phyloP scores from a whole-genome alignment of 2,797 vertebrate species.

The Spinus pinus region DNA sequence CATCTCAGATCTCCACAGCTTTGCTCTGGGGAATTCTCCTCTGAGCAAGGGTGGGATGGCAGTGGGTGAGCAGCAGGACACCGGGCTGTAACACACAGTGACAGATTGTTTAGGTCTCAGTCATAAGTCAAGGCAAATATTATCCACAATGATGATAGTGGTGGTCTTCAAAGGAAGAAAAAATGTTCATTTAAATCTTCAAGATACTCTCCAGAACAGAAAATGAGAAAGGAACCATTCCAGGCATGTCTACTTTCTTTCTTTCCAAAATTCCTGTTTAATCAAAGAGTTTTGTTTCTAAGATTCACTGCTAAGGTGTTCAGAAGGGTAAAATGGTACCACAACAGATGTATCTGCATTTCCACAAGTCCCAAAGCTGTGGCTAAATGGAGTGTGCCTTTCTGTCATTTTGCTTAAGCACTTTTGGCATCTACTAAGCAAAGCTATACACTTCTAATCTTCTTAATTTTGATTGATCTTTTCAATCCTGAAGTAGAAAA shows the following conservation, averaged over 20 bases:
- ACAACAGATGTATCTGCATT: background rate
- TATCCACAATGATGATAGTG: background rate
- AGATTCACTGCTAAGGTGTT: background rate
- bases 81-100: rapidly evolving
- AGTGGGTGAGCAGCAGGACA: background rate
- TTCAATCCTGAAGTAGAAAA: conserved; percentile 30
- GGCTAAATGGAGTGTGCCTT: background rate
- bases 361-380: background rate
- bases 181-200: background rate
- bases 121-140: background rate
- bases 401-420: background rate
- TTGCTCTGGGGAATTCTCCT: background rate
- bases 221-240: background rate
- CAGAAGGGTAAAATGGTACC: background rate
- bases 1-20: background rate
- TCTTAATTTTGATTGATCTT: conserved; percentile 34
- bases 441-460: background rate
- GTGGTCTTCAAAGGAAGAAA: background rate
- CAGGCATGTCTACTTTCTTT: background rate
- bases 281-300: background rate
- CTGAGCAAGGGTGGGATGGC: background rate
- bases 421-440: conserved; percentile 20
- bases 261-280: background rate
- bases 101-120: background rate
- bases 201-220: background rate